phyloP scores from a whole-genome alignment of 2,113 vertebrate genomes.

The Mastomys natalensis region DNA sequence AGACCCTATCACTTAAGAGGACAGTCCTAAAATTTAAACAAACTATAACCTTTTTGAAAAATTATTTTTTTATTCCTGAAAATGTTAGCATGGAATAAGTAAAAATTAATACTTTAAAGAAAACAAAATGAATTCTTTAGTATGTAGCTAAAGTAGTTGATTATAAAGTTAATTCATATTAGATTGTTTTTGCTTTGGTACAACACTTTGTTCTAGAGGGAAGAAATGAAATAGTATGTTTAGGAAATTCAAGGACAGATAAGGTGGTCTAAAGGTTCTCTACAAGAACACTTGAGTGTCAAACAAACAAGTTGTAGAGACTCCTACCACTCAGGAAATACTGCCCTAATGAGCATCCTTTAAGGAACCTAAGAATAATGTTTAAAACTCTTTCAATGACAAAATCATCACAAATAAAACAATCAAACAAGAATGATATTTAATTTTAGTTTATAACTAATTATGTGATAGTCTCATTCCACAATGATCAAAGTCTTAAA shows the following conservation, averaged over 20 bases:
- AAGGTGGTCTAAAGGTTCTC: not conserved
- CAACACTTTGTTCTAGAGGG: not conserved
- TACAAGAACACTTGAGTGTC: not conserved
- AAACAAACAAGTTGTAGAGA: not conserved
- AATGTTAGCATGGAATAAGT: not conserved
- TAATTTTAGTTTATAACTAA: not conserved
- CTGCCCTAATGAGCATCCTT: not conserved
- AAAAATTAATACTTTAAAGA: not conserved
- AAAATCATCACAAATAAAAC: not conserved
- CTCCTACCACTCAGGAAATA: not conserved
- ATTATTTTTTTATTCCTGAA: not conserved
- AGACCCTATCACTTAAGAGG: not conserved
- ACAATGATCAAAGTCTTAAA: not conserved
- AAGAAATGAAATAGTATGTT: not conserved
- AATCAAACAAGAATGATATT: not conserved
- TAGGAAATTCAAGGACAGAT: not conserved
- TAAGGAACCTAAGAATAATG: not conserved
- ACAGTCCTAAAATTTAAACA: not conserved
- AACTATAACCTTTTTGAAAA: not conserved
- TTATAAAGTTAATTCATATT: not conserved
- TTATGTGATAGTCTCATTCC: not conserved
- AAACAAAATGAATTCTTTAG: not conserved
- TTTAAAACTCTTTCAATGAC: not conserved
- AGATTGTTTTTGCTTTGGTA: not conserved
- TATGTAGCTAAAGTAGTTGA: not conserved